Conservation (phyloP, 2,797 vertebrate species). For the Tapera naevia region DNA sequence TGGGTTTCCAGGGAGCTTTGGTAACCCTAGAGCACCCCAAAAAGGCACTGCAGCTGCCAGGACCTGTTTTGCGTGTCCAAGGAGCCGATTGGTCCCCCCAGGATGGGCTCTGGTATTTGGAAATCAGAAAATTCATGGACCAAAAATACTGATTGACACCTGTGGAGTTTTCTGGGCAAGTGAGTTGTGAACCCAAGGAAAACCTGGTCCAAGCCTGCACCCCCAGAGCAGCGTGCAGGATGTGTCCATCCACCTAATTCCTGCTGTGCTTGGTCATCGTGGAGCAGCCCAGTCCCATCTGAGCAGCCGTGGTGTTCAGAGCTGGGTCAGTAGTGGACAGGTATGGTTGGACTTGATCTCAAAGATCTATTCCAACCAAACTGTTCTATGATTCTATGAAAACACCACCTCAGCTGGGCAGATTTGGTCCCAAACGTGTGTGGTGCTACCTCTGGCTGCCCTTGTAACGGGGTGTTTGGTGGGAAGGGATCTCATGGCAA, state of each 20-base stretch:
- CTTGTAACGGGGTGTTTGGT: fast-evolving
- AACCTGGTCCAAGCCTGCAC: not conserved
- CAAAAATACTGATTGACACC: fast-evolving
- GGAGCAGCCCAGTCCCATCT: not conserved
- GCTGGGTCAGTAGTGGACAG: too few species aligned
- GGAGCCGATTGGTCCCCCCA: fast-evolving
- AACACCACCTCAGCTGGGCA: too few species aligned
- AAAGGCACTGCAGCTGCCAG: not conserved
- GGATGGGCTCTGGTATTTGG: fast-evolving
- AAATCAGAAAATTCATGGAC: fast-evolving
- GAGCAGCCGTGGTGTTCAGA: fast-evolving
- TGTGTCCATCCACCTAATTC: fast-evolving
- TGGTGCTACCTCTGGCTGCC: fast-evolving
- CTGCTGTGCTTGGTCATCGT: fast-evolving
- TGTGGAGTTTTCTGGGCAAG: not conserved
- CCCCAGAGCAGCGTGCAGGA: not conserved
- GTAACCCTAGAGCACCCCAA: not conserved
- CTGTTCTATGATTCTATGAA: too few species aligned
- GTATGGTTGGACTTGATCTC: too few species aligned
- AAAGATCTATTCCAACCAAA: too few species aligned
- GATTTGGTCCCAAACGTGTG: fast-evolving
- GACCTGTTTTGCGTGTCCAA: fast-evolving
- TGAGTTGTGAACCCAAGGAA: not conserved
- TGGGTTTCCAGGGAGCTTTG: not conserved
- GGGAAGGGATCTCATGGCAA: not conserved